Conservation (phyloP, 1,140 invertebrate genomes). For the Adoxophyes honmai region DNA sequence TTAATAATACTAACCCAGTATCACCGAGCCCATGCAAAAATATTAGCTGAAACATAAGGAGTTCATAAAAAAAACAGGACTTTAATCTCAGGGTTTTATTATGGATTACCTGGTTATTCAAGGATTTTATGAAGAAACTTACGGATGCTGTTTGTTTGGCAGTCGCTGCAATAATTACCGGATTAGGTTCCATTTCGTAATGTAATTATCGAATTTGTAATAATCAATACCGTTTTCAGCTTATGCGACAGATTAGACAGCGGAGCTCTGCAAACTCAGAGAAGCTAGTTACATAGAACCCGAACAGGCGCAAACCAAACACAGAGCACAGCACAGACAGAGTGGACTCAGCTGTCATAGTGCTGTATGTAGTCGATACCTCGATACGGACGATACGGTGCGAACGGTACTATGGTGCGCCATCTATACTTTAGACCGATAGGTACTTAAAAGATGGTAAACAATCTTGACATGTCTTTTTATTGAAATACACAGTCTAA, state of each 20-base stretch:
- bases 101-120: too few relatives aligned
- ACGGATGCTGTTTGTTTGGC: constrained; percentile 89
- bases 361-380: too few relatives aligned
- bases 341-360: too few relatives aligned
- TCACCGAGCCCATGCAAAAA: constrained; percentile 84
- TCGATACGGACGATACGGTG: too few relatives aligned
- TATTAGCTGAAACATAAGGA: constrained; percentile 80
- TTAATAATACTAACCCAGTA: constrained; percentile 78
- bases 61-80: constrained; percentile 26
- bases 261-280: constrained; percentile 19
- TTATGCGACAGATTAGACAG: constrained; percentile 1
- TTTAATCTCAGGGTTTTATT: constrained; percentile 14
- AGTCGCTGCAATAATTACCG: constrained; percentile 86
- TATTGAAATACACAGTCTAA: too few relatives aligned
- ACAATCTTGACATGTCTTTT: too few relatives aligned
- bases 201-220: constrained; percentile 34
- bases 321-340: too few relatives aligned
- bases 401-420: too few relatives aligned
- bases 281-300: too few relatives aligned
- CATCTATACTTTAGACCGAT: too few relatives aligned
- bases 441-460: too few relatives aligned
- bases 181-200: constrained; percentile 76
- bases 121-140: constrained; percentile 51
- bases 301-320: too few relatives aligned
- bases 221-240: constrained; percentile 54